Conservation (phyloP, 2,113 vertebrate species). For the Chitala chitala region DNA sequence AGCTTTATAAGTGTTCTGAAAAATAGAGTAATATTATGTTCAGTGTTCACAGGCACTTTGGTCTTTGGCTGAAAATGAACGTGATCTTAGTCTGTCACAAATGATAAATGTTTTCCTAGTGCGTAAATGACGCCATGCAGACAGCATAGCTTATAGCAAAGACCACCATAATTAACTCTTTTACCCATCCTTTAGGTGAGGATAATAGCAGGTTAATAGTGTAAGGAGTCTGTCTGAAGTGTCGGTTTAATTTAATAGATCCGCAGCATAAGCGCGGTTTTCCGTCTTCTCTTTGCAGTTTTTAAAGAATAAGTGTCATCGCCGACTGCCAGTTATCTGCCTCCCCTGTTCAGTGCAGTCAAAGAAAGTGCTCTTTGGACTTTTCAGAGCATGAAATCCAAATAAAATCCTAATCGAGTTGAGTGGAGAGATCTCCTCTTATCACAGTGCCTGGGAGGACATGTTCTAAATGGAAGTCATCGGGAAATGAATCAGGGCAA, state of each 20-base stretch:
- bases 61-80: background rate
- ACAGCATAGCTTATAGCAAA: background rate
- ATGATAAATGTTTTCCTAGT: background rate
- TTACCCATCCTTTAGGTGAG: too few relatives aligned
- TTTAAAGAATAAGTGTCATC: too few relatives aligned
- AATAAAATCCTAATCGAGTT: slow-evolving; percentile 37
- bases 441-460: background rate
- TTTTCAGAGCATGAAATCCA: slow-evolving; percentile 56
- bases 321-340: background rate
- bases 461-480: background rate
- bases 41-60: background rate
- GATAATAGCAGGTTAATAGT: too few relatives aligned
- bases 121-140: background rate
- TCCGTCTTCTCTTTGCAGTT: too few relatives aligned
- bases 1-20: too few relatives aligned
- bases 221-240: too few relatives aligned
- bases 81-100: background rate
- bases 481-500: background rate
- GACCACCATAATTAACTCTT: too few relatives aligned
- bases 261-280: too few relatives aligned
- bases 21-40: too few relatives aligned
- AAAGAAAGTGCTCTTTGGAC: slow-evolving; percentile 37
- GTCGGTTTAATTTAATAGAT: too few relatives aligned
- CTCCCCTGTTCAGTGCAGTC: slow-evolving; percentile 4
- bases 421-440: slow-evolving; percentile 24